These are phyloP conservation scores for Macrostomum cliftonense DNA, from an alignment of 2,888 invertebrate species.

Conservation along the genomic window DNA sequence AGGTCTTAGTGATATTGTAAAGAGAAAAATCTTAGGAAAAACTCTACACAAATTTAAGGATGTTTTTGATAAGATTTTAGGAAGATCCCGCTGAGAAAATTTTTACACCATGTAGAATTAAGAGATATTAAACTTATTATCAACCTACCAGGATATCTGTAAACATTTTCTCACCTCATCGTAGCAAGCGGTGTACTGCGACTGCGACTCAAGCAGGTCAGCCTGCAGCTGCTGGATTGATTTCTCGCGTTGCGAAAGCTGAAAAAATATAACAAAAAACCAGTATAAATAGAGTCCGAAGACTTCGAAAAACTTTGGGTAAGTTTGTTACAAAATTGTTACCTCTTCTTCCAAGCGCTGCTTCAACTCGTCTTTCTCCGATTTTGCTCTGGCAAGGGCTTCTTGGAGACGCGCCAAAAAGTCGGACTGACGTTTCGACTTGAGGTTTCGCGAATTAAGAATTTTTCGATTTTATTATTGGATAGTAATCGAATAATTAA, in stretches of 20 bases:
- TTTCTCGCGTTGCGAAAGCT: slow-evolving; percentile 20
- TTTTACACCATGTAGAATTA: too few species aligned
- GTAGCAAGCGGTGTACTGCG: slow-evolving; percentile 29
- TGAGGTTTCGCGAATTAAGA: too few species aligned
- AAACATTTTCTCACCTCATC: slow-evolving; percentile 23
- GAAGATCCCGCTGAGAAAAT: too few species aligned
- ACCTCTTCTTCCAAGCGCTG: slow-evolving; percentile 26
- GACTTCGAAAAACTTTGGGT: too few species aligned
- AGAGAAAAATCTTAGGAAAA: background rate
- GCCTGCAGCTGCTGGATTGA: slow-evolving; percentile 25
- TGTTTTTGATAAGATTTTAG: too few species aligned
- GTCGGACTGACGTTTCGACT: slow-evolving; percentile 24
- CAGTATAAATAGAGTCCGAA: too few species aligned
- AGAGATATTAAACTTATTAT: too few species aligned
- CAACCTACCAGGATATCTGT: too few species aligned
- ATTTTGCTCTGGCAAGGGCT: slow-evolving; percentile 25
- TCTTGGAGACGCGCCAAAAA: slow-evolving; percentile 28
- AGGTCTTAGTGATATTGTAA: background rate
- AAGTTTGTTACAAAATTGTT: too few species aligned
- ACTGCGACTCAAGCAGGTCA: slow-evolving; percentile 28
- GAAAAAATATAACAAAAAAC: too few species aligned
- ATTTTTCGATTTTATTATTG: too few species aligned
- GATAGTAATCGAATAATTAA: too few species aligned
- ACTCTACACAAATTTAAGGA: background rate
- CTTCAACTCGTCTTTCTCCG: slow-evolving; percentile 23